Base-by-base conservation (phyloP, 2,797 vertebrate species). In the Pangasius djambal region DNA sequence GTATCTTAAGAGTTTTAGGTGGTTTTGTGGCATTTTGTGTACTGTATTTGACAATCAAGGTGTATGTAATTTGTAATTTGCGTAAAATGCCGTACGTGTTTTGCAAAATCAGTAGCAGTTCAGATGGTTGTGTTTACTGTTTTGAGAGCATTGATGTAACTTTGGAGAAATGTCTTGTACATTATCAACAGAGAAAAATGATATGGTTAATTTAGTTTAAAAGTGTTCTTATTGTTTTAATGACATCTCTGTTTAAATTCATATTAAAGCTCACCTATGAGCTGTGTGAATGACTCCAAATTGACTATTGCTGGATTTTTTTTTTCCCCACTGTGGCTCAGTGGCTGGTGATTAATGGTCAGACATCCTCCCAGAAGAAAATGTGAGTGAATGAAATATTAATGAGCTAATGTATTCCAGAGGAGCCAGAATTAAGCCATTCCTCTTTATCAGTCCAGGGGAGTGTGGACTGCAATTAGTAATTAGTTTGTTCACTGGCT, bases 331-430 rank as follows among this genome's bases (percentile, higher is more conserved):
- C 91, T 90, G 83, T 87, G 83, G 91, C 91, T 93, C 91, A 90
- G 86, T 88, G 83, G 87, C 92, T 86, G 91, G 91, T 95, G 94
- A 95, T 95, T 94, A 95, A 95, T 92, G 93, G 92, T 92, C 92
- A 91, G 90, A 93, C 91, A 93, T 93, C 94, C 93, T 94, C 91
- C 90, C 93, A 89, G 94, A 91, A 93, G 93, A 94, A 92, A 95
- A 95, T 95, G 93, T 88, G 77, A 93, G 93, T 94, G 94, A 94
- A 92, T 94, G 93, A 96, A 95, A 94, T 94, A 95, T 95, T 94
- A 95, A 96, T 95, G 95, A 95, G 88, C 48, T 89, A 67, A 91
- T 90, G 67, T 86, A 90, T 92, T 91, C 87, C 83, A 75, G 88
- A 74, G 67, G 65, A 93, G 92, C 90, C 91, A 55, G 77, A 90